Conservation (phyloP, 2,888 invertebrate species). For the Cataglyphis livida region DNA sequence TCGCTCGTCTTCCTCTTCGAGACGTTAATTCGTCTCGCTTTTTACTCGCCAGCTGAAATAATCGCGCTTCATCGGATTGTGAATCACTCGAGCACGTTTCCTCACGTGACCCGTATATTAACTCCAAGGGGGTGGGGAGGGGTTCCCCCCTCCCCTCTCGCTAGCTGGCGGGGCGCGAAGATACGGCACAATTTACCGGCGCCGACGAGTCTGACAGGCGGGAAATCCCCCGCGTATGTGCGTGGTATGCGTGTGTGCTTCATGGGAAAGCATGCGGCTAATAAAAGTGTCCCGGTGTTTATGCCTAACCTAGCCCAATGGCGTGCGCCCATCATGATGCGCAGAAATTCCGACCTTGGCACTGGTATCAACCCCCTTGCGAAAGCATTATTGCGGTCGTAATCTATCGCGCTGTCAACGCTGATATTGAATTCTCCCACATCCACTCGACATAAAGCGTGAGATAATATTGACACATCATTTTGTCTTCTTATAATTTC, state of each 20-base stretch:
- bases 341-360: slow-evolving; percentile 40
- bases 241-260: neutral
- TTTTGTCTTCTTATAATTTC: too few species aligned
- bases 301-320: slow-evolving; percentile 23
- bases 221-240: neutral
- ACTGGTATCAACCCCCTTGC: neutral
- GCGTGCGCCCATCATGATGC: neutral
- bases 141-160: neutral
- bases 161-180: neutral
- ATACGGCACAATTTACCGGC: slow-evolving; percentile 37
- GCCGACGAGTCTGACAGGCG: slow-evolving; percentile 24
- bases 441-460: neutral
- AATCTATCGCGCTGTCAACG: neutral
- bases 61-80: slow-evolving; percentile 33
- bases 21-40: slow-evolving; percentile 26
- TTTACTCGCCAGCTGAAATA: slow-evolving; percentile 17
- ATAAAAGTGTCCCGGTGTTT: slow-evolving; percentile 27
- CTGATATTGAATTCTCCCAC: neutral
- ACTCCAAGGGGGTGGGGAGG: neutral
- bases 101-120: slow-evolving; percentile 30
- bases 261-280: slow-evolving; percentile 12
- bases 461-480: neutral
- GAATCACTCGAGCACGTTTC: slow-evolving; percentile 39
- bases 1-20: slow-evolving; percentile 12
- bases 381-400: slow-evolving; percentile 10